Evolutionary conservation across 2,113 vertebrate genomes (phyloP).

Genomic region (Dicerorhinus sumatrensis): DNA sequence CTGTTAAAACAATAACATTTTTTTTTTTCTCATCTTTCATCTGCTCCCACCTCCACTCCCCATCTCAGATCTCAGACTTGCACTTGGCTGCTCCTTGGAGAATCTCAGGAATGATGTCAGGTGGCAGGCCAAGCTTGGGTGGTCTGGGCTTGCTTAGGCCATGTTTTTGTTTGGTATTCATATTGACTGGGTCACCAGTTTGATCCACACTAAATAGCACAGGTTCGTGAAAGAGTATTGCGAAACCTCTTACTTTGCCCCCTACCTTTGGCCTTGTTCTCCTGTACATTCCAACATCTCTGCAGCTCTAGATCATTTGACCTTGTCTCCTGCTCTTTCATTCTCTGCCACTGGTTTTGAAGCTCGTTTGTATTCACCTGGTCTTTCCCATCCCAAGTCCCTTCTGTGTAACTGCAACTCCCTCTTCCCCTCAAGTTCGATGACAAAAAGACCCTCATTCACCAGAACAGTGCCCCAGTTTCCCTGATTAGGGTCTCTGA

Average conservation of each 20-base stretch:
- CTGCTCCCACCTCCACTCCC: not conserved
- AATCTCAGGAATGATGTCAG: not conserved
- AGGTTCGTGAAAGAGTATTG: not conserved
- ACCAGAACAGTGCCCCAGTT: not conserved
- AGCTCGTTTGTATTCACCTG: not conserved
- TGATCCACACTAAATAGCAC: not conserved
- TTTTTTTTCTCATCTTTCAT: not conserved
- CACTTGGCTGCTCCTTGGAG: not conserved
- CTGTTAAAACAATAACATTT: conserved; percentile 4
- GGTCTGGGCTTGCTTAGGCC: not conserved
- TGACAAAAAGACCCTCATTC: not conserved
- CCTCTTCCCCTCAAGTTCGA: not conserved
- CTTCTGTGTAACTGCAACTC: not conserved
- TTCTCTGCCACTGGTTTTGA: not conserved
- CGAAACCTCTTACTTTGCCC: not conserved
- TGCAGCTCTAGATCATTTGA: not conserved
- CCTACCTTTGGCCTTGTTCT: not conserved
- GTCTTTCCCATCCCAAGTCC: not conserved
- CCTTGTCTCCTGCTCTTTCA: not conserved
- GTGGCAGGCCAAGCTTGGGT: not conserved
- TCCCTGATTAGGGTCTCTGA: not conserved
- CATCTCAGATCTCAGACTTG: not conserved
- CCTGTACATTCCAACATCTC: too few relatives aligned
- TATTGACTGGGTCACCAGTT: not conserved
- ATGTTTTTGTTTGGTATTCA: not conserved